These are phyloP conservation scores for Ceratina australensis DNA, from an alignment of 1,140 invertebrate genomes.

Conservation along the genomic window DNA sequence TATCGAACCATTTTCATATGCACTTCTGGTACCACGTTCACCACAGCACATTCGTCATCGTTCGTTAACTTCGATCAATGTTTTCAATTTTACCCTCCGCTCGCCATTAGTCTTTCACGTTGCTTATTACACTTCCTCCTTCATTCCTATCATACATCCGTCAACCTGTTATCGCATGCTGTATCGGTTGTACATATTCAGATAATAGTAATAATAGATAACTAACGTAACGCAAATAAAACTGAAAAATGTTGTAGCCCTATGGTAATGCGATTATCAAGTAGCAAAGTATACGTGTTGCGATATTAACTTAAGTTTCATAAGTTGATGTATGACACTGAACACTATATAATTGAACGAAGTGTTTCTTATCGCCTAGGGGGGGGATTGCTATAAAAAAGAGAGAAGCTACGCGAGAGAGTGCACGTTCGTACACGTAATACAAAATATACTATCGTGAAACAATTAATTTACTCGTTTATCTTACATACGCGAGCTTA, in stretches of 20 bases:
- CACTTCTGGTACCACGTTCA: slow-evolving; percentile 60
- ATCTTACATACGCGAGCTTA: slow-evolving; percentile 46
- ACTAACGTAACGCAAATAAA: slow-evolving; percentile 68
- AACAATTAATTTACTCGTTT: slow-evolving; percentile 36
- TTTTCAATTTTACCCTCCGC: slow-evolving; percentile 44
- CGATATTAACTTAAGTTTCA: slow-evolving; percentile 45
- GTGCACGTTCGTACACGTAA: slow-evolving; percentile 40
- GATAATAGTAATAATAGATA: slow-evolving; percentile 56
- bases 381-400: slow-evolving; percentile 26
- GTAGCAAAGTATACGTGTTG: slow-evolving; percentile 43
- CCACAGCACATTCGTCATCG: slow-evolving; percentile 60
- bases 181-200: slow-evolving; percentile 71
- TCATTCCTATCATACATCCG: slow-evolving; percentile 58
- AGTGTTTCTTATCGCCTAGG: slow-evolving; percentile 38
- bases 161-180: slow-evolving; percentile 59
- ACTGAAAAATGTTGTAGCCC: slow-evolving; percentile 57
- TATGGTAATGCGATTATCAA: slow-evolving; percentile 50
- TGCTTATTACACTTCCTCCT: slow-evolving; percentile 54
- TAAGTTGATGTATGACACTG: slow-evolving; percentile 47
- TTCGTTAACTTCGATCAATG: slow-evolving; percentile 50
- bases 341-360: slow-evolving; percentile 41
- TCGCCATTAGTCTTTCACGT: slow-evolving; percentile 38
- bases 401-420: slow-evolving; percentile 43
- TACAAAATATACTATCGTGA: slow-evolving; percentile 41
- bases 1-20: slow-evolving; percentile 49